These are phyloP conservation scores for Sipha flava DNA, from an alignment of 1,140 invertebrate genomes.

Conservation along the genomic window DNA sequence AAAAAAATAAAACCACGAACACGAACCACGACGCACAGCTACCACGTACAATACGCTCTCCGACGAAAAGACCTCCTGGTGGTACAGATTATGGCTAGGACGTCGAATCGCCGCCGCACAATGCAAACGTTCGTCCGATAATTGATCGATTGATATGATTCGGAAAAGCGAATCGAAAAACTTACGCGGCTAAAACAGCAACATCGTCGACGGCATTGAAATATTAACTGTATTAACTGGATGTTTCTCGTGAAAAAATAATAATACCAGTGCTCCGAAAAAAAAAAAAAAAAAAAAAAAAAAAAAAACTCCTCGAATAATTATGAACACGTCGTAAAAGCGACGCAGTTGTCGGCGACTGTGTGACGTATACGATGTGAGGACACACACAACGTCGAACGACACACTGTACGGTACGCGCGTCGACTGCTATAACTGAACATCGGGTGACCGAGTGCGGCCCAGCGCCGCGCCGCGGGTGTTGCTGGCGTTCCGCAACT, in stretches of 20 bases:
- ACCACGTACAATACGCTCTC: not conserved
- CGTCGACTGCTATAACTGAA: not conserved
- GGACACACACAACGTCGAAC: not conserved
- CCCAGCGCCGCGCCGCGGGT: conserved; percentile 23
- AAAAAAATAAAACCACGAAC: not conserved
- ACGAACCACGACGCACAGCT: no score
- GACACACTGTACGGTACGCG: not conserved
- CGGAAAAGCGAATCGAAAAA: no score
- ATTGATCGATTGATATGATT: no score
- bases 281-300: not conserved
- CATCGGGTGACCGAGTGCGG: not conserved
- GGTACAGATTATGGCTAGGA: no score
- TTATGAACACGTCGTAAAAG: not conserved
- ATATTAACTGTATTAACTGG: no score
- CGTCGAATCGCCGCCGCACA: no score
- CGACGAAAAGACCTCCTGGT: no score
- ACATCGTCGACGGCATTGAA: no score
- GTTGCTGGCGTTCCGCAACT: conserved; percentile 27
- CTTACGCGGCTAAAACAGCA: no score
- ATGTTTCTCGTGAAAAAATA: no score
- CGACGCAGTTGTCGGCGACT: not conserved
- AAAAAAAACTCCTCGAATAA: not conserved
- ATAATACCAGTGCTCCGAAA: no score
- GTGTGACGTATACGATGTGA: not conserved
- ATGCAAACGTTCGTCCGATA: no score